phyloP scores from a whole-genome alignment of 2,888 invertebrate genomes.

The Macroteleia sp. region DNA sequence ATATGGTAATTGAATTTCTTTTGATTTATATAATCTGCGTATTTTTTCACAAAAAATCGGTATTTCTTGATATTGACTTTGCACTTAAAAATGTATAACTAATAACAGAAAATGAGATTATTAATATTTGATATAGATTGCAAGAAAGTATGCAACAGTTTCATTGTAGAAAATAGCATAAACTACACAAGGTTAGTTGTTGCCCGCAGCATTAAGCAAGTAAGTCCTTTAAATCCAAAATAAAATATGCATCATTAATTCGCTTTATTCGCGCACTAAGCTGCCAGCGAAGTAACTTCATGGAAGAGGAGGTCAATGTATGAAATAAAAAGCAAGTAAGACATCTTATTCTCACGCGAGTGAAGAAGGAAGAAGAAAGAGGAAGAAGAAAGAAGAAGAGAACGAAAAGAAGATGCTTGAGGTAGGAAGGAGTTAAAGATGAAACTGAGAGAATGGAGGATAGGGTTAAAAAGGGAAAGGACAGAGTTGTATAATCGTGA shows the following conservation, averaged over 20 bases:
- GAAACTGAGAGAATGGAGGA: slow-evolving; percentile 51
- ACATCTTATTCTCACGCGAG: slow-evolving; percentile 76
- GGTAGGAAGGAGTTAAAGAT: slow-evolving; percentile 39
- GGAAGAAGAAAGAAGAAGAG: slow-evolving; percentile 13
- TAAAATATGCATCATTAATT: slow-evolving; percentile 70
- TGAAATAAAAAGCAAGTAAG: slow-evolving; percentile 73
- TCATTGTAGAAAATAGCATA: slow-evolving; percentile 44
- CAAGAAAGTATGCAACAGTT: slow-evolving; percentile 9
- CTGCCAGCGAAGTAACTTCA: slow-evolving; percentile 61
- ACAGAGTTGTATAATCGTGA: slow-evolving; percentile 83
- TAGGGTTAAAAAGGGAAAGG: slow-evolving; percentile 71
- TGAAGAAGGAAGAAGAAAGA: slow-evolving; percentile 22
- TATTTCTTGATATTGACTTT: too few relatives aligned
- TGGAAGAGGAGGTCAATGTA: slow-evolving; percentile 73
- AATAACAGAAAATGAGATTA: too few relatives aligned
- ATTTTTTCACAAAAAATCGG: too few relatives aligned
- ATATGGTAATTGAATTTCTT: too few relatives aligned
- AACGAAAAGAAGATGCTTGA: slow-evolving; percentile 32
- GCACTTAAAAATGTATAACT: too few relatives aligned
- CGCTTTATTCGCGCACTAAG: slow-evolving; percentile 66
- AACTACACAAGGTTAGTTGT: slow-evolving; percentile 45
- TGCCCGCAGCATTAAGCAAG: slow-evolving; percentile 46
- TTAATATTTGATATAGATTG: too few relatives aligned
- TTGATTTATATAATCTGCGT: too few relatives aligned
- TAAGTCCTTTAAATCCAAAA: slow-evolving; percentile 64